These are phyloP conservation scores for Apteryx owenii DNA, from an alignment of 2,113 vertebrate species.

Conservation along the genomic window DNA sequence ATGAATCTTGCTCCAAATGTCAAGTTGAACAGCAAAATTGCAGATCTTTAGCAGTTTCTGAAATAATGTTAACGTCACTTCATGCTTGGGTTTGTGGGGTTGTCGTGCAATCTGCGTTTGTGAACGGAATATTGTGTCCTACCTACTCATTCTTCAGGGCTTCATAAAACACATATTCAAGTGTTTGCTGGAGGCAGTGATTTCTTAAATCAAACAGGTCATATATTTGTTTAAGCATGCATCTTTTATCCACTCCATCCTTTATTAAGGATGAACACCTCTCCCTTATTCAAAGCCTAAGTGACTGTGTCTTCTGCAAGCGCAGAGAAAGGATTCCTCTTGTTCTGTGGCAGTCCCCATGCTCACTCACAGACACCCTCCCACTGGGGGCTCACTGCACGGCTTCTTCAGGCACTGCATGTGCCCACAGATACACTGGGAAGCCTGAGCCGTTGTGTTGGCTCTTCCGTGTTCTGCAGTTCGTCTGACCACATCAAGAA, in stretches of 20 bases:
- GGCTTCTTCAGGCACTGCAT: neutral
- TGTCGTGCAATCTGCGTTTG: neutral
- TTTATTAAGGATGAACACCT: neutral
- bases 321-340: neutral
- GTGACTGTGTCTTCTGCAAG: neutral
- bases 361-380: neutral
- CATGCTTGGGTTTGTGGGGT: neutral
- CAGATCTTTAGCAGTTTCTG: neutral
- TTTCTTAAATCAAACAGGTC: conserved; percentile 14
- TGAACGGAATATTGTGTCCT: neutral
- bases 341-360: neutral
- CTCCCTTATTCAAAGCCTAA: neutral
- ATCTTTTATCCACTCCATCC: conserved; percentile 1
- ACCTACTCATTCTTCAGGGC: conserved; percentile 14
- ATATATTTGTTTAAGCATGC: neutral
- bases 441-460: neutral
- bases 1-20: neutral
- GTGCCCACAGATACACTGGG: neutral
- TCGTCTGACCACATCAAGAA: neutral
- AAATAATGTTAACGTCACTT: neutral
- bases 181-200: neutral
- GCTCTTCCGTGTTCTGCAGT: neutral
- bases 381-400: rapidly evolving
- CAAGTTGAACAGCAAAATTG: neutral
- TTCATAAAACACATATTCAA: neutral